A percentile compares a stretch with the other conserved stretches of the same genome.
phyloP scores from a whole-genome alignment of 1,140 invertebrate species.

The Cotesia glomerata region DNA sequence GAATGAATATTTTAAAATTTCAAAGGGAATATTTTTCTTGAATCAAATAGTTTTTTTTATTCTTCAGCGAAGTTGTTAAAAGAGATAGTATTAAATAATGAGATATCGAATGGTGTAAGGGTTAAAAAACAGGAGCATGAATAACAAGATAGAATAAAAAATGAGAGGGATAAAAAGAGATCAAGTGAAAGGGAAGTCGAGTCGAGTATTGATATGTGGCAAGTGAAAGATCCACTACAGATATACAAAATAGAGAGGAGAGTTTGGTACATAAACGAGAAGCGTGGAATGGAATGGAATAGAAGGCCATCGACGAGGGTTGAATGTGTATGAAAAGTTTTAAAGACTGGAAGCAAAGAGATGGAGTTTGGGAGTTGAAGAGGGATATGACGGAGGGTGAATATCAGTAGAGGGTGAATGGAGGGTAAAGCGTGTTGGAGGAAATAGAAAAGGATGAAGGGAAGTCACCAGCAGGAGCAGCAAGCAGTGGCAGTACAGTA shows the following conservation, averaged over 20 bases:
- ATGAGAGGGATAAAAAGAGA: constrained; percentile 7
- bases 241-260: background rate
- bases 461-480: background rate
- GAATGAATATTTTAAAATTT: too few species aligned
- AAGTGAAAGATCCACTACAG: too few species aligned
- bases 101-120: background rate
- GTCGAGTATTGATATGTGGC: too few species aligned
- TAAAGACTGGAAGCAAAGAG: too few species aligned
- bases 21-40: too few species aligned
- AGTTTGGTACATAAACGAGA: background rate
- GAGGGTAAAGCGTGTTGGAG: background rate
- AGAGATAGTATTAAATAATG: too few species aligned
- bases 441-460: background rate
- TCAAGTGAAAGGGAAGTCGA: constrained; percentile 35
- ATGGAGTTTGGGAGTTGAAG: background rate
- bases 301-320: background rate
- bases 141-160: constrained; percentile 20
- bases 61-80: too few species aligned
- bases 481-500: background rate
- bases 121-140: constrained; percentile 6
- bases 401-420: background rate
- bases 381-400: too few species aligned
- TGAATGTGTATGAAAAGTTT: background rate
- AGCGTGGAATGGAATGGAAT: constrained; percentile 1
- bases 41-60: too few species aligned